Base-by-base conservation (phyloP, 2,113 vertebrate genomes). In the Turdus rufiventris region DNA sequence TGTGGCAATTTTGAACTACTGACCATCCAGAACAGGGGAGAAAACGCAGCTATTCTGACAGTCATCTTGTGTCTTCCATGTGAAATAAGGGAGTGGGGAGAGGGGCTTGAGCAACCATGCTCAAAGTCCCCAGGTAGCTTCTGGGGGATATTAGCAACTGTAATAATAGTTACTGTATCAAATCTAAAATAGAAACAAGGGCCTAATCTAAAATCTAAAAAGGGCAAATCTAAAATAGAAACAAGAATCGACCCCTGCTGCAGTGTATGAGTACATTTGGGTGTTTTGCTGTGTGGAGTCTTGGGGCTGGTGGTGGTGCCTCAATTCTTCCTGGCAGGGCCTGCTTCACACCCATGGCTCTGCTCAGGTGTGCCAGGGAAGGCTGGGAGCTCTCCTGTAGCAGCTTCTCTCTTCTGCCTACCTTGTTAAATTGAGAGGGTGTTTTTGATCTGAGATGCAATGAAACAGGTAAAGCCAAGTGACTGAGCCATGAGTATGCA, bases 181-280 rank as follows among this genome's bases (percentile, higher is more conserved):
- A 48, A 47, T 63, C 15, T 60, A 60, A 54, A 67, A 48, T 8
- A 71, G 48, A 57, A 43, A 3, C 42, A 12, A 36, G 68, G 47
- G 47, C 47, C 23, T 21, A 38, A 38, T 38, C 38, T 38, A n/a
- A n/a, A n/a, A n/a, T n/a, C n/a, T n/a, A 38, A 38, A 38, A 38
- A 38, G 38, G 38, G 38, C 15, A 8, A 48, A 47, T 63, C 15
- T 60, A 60, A 54, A 67, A 48, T 8, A 71, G 48, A 57, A 43
- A 3, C 42, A 12, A 36, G 68, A 2, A 26, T 8, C 9, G 5
- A 7, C 65, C 5, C 0, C 0, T 14, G 29, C 26, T 79, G 50
- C 56, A 4, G 28, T 9, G 10, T 76, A 58, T 7, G 48, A 63
- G 29, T n/a, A 18, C 2, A 0, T 45, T 50, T 5, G 7, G 33